Conservation (phyloP, 2,113 vertebrate genomes). For the Corythoichthys intestinalis region DNA sequence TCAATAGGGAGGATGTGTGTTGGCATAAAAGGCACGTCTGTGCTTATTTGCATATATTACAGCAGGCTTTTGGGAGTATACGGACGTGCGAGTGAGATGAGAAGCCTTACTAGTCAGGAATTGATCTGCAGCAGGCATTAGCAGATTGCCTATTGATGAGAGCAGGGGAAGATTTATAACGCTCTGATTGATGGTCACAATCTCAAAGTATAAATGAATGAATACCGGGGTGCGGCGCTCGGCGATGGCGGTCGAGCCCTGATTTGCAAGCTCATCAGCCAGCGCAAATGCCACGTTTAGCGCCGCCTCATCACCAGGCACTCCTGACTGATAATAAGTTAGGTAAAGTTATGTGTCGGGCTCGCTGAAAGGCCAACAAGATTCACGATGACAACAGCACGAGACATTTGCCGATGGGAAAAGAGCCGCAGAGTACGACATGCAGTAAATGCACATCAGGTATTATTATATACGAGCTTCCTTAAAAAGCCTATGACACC, state of each 20-base stretch:
- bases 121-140: slow-evolving; percentile 75
- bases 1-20: slow-evolving; percentile 30
- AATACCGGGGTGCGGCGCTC: slow-evolving; percentile 51
- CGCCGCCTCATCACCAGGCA: slow-evolving; percentile 40
- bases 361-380: slow-evolving; percentile 27
- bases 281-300: slow-evolving; percentile 64
- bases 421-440: not conserved
- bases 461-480: too few species aligned
- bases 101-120: slow-evolving; percentile 61
- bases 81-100: slow-evolving; percentile 30
- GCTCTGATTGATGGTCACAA: slow-evolving; percentile 64
- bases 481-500: too few species aligned
- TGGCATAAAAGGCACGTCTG: slow-evolving; percentile 26
- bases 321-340: slow-evolving; percentile 27
- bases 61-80: slow-evolving; percentile 6
- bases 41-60: slow-evolving; percentile 37
- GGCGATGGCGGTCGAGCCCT: slow-evolving; percentile 60
- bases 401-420: not conserved
- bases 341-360: slow-evolving; percentile 34
- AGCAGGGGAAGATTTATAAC: slow-evolving; percentile 73
- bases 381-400: slow-evolving; percentile 7
- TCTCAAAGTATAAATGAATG: slow-evolving; percentile 73
- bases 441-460: not conserved
- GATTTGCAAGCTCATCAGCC: slow-evolving; percentile 69
- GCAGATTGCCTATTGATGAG: slow-evolving; percentile 80